A percentile compares a stretch with the other conserved stretches of the same genome.
Conservation (phyloP, 2,113 vertebrate species). For the Etia nguti region DNA sequence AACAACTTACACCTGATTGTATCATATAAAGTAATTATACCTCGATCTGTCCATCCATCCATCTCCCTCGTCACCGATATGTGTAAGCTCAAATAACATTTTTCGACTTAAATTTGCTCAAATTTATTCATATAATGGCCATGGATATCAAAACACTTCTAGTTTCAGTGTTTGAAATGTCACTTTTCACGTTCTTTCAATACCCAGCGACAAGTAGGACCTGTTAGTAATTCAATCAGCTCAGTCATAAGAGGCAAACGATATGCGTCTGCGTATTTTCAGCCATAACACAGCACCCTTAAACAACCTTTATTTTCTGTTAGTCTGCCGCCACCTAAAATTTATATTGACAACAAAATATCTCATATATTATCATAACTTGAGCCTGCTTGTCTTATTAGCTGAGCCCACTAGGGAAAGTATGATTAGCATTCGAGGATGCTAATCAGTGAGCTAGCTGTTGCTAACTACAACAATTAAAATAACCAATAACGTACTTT, state of each 20-base stretch:
- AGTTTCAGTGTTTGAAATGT: not conserved
- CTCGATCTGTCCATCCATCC: not conserved
- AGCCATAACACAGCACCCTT: not conserved
- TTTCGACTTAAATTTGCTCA: not conserved
- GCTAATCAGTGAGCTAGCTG: constrained; percentile 6
- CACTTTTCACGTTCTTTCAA: not conserved
- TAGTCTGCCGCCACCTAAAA: not conserved
- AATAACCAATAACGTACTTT: constrained; percentile 63
- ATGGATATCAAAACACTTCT: not conserved
- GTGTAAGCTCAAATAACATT: not conserved
- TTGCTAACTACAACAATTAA: constrained; percentile 3
- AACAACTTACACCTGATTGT: not conserved
- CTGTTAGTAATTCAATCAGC: not conserved
- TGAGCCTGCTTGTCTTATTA: not conserved
- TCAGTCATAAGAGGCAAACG: too few species aligned
- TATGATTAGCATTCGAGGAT: too few species aligned
- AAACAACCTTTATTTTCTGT: not conserved
- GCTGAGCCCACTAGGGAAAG: not conserved
- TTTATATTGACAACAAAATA: not conserved
- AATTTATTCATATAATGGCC: not conserved
- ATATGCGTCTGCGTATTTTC: not conserved
- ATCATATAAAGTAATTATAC: not conserved
- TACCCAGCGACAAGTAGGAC: not conserved
- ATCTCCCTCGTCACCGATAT: not conserved
- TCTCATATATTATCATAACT: not conserved